Conservation (phyloP, 2,888 invertebrate genomes). For the Tetragonisca angustula region DNA sequence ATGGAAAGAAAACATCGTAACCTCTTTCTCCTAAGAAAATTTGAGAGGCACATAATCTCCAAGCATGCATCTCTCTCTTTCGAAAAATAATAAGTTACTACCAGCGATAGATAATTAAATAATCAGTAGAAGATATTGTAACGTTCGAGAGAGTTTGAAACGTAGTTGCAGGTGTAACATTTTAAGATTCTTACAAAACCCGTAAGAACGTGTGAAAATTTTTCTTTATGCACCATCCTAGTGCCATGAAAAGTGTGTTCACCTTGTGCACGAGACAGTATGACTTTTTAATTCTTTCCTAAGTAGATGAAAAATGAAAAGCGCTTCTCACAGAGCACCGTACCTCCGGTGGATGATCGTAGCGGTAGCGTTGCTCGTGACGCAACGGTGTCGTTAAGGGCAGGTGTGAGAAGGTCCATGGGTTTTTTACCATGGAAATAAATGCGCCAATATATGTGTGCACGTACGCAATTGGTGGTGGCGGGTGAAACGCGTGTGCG, state of each 20-base stretch:
- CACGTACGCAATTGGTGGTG: not conserved
- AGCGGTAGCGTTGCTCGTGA: constrained; percentile 61
- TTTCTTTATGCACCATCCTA: not conserved
- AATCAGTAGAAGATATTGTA: no score
- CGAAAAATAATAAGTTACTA: no score
- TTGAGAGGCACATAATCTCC: not conserved
- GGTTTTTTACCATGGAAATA: constrained; percentile 46
- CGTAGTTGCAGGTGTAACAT: no score
- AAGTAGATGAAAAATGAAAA: not conserved
- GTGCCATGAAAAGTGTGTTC: no score
- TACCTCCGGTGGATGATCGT: constrained; percentile 20
- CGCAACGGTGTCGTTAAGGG: constrained; percentile 68
- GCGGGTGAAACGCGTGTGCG: constrained; percentile 3
- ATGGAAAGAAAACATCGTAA: not conserved
- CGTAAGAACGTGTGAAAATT: not conserved
- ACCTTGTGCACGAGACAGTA: no score
- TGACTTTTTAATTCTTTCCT: not conserved
- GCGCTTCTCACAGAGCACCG: not conserved
- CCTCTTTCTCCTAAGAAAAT: not conserved
- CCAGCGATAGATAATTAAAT: no score
- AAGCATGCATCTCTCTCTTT: no score
- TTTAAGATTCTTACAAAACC: not conserved
- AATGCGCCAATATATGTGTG: constrained; percentile 34
- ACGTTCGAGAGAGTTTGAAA: no score
- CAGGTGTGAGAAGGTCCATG: constrained; percentile 73